Base-by-base conservation (phyloP, 2,797 vertebrate genomes). In the Hemibagrus guttatus region DNA sequence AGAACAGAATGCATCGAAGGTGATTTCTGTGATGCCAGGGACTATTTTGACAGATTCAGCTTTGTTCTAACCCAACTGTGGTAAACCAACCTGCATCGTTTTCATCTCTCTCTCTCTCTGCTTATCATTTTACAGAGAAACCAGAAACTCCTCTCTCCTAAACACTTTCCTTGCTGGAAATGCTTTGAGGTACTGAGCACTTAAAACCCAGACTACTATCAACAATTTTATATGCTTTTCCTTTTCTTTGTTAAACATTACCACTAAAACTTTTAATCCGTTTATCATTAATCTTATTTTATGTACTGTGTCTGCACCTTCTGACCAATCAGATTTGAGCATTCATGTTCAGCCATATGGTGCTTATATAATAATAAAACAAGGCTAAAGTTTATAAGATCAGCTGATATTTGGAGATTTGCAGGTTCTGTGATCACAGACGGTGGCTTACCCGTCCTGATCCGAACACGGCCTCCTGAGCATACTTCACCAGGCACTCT, bases 401-500 rank as follows among this genome's bases (percentile, higher is more conserved):
- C 49, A 0, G 9, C 59, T 14, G 72, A 31, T 7, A 31, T 31
- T 31, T 28, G 14, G 16, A 72, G 39, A 72, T 13, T 16, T 19
- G 46, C 1, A 13, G n/a, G 17, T 3, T 17, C 7, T 76, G 49
- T 58, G 16, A 49, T 49, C 4, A 23, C 9, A 52, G 5, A 3
- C 9, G 4, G 1, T 76, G 13, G 69, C 95, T 94, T 94, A 99
- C 98, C 96, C 97, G 96, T 84, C 97, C 98, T 17, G 97, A 96
- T 91, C 98, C 98, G 75, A 99, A 99, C 28, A 99, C 98, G 0
- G 98, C 98, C 94, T 99, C 98, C 94, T 99, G 97, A 91, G 98
- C 97, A 0, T 99, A 99, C 93, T 96, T 98, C 91, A 99, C 97
- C 90, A 99, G 96, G 94, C 98, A 99, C 91, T 99, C 98, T 94